phyloP scores from a whole-genome alignment of 2,888 invertebrate genomes.

The Frankliniella fusca region DNA sequence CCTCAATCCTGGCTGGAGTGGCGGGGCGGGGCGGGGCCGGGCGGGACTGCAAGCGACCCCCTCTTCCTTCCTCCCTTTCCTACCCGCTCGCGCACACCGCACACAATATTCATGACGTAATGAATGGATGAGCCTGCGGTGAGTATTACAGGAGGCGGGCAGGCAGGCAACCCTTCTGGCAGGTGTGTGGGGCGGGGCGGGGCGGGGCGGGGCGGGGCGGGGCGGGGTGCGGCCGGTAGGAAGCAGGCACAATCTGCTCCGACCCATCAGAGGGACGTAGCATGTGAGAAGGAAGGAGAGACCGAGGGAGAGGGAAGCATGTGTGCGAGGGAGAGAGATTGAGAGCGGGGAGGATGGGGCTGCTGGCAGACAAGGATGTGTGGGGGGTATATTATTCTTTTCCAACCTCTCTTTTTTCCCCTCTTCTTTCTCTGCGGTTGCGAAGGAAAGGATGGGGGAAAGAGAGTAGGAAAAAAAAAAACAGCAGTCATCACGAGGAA shows the following conservation, averaged over 20 bases:
- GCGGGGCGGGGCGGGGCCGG: too few relatives aligned
- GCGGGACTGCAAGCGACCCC: too few relatives aligned
- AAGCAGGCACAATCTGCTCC: not conserved
- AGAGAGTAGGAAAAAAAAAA: not conserved
- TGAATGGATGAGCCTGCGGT: slow-evolving; percentile 24
- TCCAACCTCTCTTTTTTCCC: too few relatives aligned
- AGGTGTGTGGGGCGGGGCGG: slow-evolving; percentile 7
- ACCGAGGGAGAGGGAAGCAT: not conserved
- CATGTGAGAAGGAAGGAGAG: not conserved
- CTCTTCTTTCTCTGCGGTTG: not conserved
- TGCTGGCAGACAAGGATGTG: not conserved
- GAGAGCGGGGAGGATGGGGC: not conserved
- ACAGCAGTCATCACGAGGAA: not conserved
- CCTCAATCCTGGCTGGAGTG: too few relatives aligned
- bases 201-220: not conserved
- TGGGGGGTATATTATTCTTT: too few relatives aligned
- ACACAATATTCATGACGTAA: slow-evolving; percentile 23
- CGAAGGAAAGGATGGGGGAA: not conserved
- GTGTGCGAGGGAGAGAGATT: not conserved
- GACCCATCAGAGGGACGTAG: not conserved
- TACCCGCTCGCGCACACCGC: not conserved
- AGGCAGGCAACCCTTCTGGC: not conserved
- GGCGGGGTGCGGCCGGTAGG: not conserved
- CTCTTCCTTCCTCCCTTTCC: not conserved
- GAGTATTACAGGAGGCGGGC: not conserved